These are phyloP conservation scores for Caenorhabditis inopinata DNA, from an alignment of 1,140 invertebrate genomes.

Conservation along the genomic window DNA sequence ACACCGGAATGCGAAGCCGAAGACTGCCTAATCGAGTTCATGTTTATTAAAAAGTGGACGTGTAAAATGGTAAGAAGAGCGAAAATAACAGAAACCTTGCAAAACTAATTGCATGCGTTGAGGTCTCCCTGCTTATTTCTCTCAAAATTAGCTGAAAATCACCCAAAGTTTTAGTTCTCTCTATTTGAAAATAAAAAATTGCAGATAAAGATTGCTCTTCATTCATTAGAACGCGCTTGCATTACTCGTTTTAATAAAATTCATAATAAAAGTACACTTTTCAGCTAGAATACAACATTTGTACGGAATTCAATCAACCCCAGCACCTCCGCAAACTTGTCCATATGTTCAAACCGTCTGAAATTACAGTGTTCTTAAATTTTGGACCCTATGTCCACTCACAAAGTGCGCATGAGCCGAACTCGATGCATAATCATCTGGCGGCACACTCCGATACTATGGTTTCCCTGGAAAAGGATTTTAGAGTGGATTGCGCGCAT, in stretches of 20 bases:
- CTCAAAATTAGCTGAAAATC: too few species aligned
- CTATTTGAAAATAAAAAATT: too few species aligned
- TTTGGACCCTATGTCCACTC: not conserved
- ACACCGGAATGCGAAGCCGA: not conserved
- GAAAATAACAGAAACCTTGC: too few species aligned
- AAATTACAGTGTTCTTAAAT: not conserved
- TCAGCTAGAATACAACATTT: not conserved
- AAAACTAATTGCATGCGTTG: too few species aligned
- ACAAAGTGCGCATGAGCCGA: not conserved
- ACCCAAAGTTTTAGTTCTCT: too few species aligned
- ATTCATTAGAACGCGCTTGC: too few species aligned
- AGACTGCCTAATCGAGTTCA: not conserved
- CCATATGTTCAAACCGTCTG: not conserved
- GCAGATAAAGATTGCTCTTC: too few species aligned
- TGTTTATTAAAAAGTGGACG: conserved; percentile 14
- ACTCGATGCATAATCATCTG: not conserved
- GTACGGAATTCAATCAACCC: not conserved
- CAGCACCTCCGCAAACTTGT: not conserved
- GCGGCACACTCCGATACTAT: not conserved
- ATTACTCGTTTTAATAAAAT: too few species aligned
- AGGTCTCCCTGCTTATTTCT: too few species aligned
- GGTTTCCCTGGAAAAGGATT: not conserved
- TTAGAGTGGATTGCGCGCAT: not conserved
- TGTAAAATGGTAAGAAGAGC: not conserved
- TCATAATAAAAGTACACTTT: not conserved